These are phyloP conservation scores for Palythoa caribaeorum DNA, from an alignment of 92 coral and sea anemone species.

Conservation along the genomic window DNA sequence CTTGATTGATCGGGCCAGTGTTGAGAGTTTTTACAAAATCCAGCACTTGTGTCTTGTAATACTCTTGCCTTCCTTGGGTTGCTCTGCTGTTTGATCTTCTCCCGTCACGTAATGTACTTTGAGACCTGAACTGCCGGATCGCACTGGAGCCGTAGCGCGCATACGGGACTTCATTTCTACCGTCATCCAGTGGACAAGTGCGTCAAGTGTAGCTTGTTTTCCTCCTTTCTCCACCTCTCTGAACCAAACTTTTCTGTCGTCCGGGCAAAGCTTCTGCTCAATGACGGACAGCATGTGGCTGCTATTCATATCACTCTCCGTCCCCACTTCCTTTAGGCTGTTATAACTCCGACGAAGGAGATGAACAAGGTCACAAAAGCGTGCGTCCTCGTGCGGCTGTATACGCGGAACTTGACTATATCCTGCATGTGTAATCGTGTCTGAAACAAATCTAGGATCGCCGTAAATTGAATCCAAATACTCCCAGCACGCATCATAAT, in stretches of 20 bases:
- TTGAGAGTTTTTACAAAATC: conserved; percentile 47
- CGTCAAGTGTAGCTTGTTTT: conserved; percentile 61
- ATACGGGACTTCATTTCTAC: conserved; percentile 37
- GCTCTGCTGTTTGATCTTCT: neutral
- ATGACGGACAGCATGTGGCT: conserved; percentile 49
- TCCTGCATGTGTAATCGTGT: conserved; percentile 64
- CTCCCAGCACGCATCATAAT: conserved; percentile 72
- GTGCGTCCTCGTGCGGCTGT: conserved; percentile 63
- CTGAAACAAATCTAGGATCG: conserved; percentile 70
- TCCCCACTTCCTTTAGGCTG: conserved; percentile 45
- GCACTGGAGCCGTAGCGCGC: conserved; percentile 70
- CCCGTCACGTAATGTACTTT: conserved; percentile 34
- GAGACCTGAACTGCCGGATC: conserved; percentile 40
- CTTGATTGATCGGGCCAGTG: conserved; percentile 80
- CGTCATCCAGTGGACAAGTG: conserved; percentile 74
- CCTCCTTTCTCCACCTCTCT: conserved; percentile 67
- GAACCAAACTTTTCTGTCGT: conserved; percentile 63
- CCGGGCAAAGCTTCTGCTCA: conserved; percentile 49
- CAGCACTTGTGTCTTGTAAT: conserved; percentile 44
- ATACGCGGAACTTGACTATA: conserved; percentile 65
- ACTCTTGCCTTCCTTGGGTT: neutral
- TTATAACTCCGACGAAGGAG: conserved; percentile 54
- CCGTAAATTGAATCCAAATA: conserved; percentile 71
- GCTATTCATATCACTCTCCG: conserved; percentile 49
- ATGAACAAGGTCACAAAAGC: conserved; percentile 73